Conservation (phyloP, 2,888 invertebrate genomes). For the Anoncus sp. region DNA sequence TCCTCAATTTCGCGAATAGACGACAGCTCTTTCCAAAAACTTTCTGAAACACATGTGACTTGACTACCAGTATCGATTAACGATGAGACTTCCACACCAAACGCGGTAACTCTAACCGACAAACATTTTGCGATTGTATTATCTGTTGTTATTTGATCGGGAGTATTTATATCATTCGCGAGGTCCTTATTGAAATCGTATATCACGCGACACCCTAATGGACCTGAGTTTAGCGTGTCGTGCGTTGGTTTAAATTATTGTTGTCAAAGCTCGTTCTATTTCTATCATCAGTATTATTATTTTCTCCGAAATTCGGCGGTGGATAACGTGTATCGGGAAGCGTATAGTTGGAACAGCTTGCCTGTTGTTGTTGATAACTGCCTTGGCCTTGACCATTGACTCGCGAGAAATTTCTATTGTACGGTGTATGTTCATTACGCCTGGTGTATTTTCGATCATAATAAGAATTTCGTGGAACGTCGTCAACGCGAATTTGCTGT, state of each 20-base stretch:
- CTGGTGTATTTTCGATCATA: slow-evolving; percentile 2
- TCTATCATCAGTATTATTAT: neutral
- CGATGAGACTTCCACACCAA: neutral
- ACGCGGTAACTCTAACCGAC: neutral
- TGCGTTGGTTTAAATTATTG: slow-evolving; percentile 16
- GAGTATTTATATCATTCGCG: neutral
- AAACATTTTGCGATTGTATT: slow-evolving; percentile 15
- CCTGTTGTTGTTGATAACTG: neutral
- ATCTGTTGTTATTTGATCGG: neutral
- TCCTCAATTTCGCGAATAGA: neutral
- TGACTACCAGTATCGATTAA: slow-evolving; percentile 31
- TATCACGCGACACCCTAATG: slow-evolving; percentile 26
- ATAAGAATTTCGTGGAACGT: neutral
- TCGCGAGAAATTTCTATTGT: neutral
- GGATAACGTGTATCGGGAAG: slow-evolving; percentile 18
- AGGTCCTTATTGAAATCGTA: slow-evolving; percentile 30
- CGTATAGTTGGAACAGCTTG: neutral
- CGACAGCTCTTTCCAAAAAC: slow-evolving; percentile 3
- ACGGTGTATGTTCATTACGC: neutral
- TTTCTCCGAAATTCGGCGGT: slow-evolving; percentile 6
- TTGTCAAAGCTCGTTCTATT: neutral
- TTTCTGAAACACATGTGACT: slow-evolving; percentile 26
- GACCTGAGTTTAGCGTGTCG: slow-evolving; percentile 29
- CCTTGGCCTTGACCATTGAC: neutral
- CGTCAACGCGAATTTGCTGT: slow-evolving; percentile 15